Evolutionary conservation across 2,113 vertebrate species (phyloP), one percentile per base, ranked within the genome.

Genomic region (Callipepla californica): DNA sequence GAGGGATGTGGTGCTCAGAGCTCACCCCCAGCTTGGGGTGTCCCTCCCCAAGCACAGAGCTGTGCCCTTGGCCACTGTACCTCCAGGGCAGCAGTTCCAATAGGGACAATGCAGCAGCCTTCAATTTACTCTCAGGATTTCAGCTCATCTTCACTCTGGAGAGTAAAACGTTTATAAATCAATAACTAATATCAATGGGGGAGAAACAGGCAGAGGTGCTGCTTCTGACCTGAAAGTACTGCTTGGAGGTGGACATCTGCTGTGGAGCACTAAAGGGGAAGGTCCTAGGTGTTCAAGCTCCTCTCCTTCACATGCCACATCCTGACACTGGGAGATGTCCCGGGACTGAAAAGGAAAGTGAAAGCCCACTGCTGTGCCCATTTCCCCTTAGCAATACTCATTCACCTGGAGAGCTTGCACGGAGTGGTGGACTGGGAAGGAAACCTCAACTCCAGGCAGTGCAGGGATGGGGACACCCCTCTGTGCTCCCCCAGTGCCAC

Each of bases 201-300:
- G 85, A 90, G 72, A 86, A 87, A n/a, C 78, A 82, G 63, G 67
- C 2, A 32, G 80, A 89, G 67, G 25, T 0, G 1, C 50, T 50
- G 53, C 40, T 88, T 75, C 70, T 80, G 77, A 42, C 53, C 93
- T 87, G 70, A 94, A 94, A 88, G 82, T 84, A 80, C 76, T 88
- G 57, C 87, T 95, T 81, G 77, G 89, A 89, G 90, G 79, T 93
- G 86, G 84, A 95, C 83, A 94, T 36, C 90, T 88, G 90, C 92
- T 67, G 28, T 2, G 32, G n/a, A 34, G 77, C 55, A 77, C 65
- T 50, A 55, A 81, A 32, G 6, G 65, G 51, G 68, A 74, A 80
- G 13, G 76, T 48, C 73, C 72, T 84, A 76, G 22, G 57, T 6
- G 34, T 63, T 53, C 69, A 44, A 72, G 30, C 36, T 87, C 75